Evolutionary conservation across 1,140 invertebrate species (phyloP).

Genomic region (Paramacrobiotus metropolitanus): DNA sequence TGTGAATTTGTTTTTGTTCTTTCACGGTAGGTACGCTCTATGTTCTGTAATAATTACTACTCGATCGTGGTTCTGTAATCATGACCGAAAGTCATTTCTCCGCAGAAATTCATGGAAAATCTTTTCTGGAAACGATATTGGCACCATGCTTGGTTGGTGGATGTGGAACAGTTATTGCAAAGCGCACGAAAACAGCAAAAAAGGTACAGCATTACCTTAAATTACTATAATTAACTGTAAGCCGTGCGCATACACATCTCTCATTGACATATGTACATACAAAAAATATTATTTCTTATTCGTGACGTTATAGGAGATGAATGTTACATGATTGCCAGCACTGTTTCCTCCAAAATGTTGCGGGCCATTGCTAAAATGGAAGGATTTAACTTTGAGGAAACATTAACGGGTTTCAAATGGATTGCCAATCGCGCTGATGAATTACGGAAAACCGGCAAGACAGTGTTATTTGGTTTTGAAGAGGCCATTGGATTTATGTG

Average conservation of each 20-base stretch:
- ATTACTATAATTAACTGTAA: conserved; percentile 1
- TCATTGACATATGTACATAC: no score
- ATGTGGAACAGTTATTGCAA: conserved; percentile 35
- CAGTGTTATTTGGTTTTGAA: conserved; percentile 80
- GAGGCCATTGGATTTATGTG: conserved; percentile 74
- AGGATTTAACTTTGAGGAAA: conserved; percentile 70
- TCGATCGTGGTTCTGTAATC: no score
- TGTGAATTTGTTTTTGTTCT: conserved; percentile 9
- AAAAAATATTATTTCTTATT: no score
- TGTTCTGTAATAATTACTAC: conserved; percentile 7
- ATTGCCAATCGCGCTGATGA: conserved; percentile 82
- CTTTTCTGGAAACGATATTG: conserved; percentile 87
- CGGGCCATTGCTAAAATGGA: conserved; percentile 50
- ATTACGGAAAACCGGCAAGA: conserved; percentile 33
- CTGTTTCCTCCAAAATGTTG: conserved; percentile 93
- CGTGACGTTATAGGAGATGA: conserved; percentile 25
- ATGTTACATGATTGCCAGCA: conserved; percentile 64
- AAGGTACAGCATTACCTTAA: conserved; percentile 13
- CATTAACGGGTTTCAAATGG: conserved; percentile 97
- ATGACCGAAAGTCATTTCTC: no score
- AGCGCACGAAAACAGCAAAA: conserved; percentile 21
- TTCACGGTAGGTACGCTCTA: neutral
- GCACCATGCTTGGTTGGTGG: conserved; percentile 89
- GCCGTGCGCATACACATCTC: no score
- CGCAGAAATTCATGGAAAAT: conserved; percentile 56